phyloP scores from a whole-genome alignment of 1,140 invertebrate species.

The Tenebrio molitor region DNA sequence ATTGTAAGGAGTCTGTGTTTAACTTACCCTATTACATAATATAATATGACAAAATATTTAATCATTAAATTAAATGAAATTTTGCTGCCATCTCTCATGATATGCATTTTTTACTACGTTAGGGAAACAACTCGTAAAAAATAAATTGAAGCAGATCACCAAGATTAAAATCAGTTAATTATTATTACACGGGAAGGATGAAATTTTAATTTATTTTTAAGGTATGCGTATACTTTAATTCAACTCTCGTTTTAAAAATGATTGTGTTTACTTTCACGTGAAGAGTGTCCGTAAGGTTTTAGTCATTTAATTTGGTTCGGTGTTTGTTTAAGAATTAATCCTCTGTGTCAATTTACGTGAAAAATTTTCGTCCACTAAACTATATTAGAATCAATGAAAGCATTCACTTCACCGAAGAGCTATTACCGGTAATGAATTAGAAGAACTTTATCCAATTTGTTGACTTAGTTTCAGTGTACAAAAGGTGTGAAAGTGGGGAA shows the following conservation, averaged over 20 bases:
- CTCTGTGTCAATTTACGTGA: neutral
- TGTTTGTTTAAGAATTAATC: neutral
- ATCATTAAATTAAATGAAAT: too few relatives aligned
- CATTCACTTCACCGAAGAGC: neutral
- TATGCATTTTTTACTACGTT: too few relatives aligned
- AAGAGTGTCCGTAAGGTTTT: neutral
- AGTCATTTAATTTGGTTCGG: neutral
- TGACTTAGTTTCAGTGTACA: conserved; percentile 13
- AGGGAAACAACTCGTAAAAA: too few relatives aligned
- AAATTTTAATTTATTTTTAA: neutral
- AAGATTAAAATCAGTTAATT: too few relatives aligned
- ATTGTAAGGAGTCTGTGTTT: too few relatives aligned
- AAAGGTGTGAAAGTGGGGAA: conserved; percentile 21
- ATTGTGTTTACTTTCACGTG: neutral
- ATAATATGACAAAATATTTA: too few relatives aligned
- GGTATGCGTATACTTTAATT: too few relatives aligned
- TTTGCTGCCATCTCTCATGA: too few relatives aligned
- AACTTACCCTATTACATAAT: too few relatives aligned
- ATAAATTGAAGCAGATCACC: too few relatives aligned
- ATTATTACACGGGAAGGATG: neutral
- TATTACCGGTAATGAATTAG: conserved; percentile 13
- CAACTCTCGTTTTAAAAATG: conserved; percentile 15
- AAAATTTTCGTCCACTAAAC: neutral
- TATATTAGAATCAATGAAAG: neutral
- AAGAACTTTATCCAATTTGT: conserved; percentile 27